phyloP scores from a whole-genome alignment of 2,797 vertebrate species.

The Margarornis squamiger region DNA sequence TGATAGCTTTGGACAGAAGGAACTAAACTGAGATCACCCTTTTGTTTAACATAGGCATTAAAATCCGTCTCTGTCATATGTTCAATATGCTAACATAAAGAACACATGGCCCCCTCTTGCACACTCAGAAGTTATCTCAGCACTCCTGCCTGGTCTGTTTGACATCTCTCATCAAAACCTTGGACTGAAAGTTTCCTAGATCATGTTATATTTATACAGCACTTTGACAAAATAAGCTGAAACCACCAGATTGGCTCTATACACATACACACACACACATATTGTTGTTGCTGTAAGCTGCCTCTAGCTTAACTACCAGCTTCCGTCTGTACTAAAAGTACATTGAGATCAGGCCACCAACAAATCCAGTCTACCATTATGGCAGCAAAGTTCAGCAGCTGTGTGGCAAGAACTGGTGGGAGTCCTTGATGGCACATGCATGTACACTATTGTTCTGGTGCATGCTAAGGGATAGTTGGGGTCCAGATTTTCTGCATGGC shows the following conservation, averaged over 20 bases:
- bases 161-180: background rate
- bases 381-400: background rate
- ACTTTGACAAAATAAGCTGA: background rate
- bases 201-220: background rate
- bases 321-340: background rate
- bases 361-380: background rate
- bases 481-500: background rate
- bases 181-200: background rate
- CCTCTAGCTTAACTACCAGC: background rate
- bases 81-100: background rate
- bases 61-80: background rate
- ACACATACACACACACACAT: fast-evolving
- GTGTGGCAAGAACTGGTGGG: background rate
- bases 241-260: background rate
- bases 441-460: background rate
- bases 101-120: background rate
- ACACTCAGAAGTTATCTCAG: background rate
- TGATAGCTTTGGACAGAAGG: background rate
- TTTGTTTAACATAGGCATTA: background rate
- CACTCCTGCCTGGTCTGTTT: background rate
- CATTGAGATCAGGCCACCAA: background rate
- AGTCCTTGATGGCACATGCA: background rate
- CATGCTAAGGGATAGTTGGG: background rate
- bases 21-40: background rate
- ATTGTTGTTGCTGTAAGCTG: background rate